phyloP scores from a whole-genome alignment of 2,797 vertebrate genomes.

The Syngnathus rostellatus region DNA sequence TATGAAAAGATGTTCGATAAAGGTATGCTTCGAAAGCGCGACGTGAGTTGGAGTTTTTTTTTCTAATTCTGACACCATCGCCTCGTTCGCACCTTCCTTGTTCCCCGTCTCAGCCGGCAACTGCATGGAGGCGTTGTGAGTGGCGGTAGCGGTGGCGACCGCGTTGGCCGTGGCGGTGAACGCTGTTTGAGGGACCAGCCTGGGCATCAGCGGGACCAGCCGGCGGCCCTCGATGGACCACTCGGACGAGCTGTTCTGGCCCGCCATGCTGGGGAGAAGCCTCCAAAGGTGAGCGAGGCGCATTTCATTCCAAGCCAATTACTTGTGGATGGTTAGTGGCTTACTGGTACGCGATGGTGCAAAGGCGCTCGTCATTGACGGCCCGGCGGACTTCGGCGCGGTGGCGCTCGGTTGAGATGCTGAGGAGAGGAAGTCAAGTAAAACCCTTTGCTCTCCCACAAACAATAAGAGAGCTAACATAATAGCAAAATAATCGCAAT shows the following conservation, averaged over 20 bases:
- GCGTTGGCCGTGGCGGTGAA: conserved; percentile 93
- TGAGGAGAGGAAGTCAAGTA: conserved; percentile 31
- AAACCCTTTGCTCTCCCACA: not conserved
- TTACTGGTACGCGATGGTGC: conserved; percentile 97
- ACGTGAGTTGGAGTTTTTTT: no score
- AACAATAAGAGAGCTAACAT: not conserved
- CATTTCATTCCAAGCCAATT: not conserved
- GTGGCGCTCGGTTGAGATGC: conserved; percentile 96
- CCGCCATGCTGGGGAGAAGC: conserved; percentile 83
- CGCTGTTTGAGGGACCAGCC: conserved; percentile 94
- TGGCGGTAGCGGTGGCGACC: conserved; percentile 84
- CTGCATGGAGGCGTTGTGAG: conserved; percentile 87
- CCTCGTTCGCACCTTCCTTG: conserved; percentile 83
- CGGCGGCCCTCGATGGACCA: conserved; percentile 97
- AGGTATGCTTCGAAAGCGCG: no score
- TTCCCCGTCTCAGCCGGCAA: conserved; percentile 90
- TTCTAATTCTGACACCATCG: no score
- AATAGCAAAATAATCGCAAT: not conserved
- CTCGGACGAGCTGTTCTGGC: conserved; percentile 95
- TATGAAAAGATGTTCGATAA: no score
- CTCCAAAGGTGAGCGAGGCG: not conserved
- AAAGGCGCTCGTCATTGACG: conserved; percentile 95
- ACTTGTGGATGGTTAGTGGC: conserved; percentile 35
- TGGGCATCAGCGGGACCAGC: conserved; percentile 92
- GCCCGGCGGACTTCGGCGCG: conserved; percentile 95